phyloP scores from a whole-genome alignment of 2,113 vertebrate genomes.

The Cyprinodon tularosa region DNA sequence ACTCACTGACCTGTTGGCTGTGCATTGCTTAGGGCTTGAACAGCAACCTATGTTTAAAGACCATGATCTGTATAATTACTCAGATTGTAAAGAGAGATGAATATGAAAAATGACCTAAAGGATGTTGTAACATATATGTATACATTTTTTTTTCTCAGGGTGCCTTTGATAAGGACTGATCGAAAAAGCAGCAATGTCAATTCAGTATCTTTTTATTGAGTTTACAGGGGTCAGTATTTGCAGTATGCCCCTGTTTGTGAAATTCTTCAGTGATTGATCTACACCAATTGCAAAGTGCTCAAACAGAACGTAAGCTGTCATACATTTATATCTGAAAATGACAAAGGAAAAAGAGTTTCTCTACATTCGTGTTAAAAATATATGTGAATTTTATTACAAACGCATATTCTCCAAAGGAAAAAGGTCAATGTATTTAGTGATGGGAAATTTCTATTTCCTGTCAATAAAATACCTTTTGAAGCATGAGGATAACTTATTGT shows the following conservation, averaged over 20 bases:
- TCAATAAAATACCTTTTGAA: neutral
- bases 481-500: too few relatives aligned
- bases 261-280: neutral
- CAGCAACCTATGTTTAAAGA: slow-evolving; percentile 11
- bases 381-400: neutral
- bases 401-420: neutral
- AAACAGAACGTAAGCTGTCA: neutral
- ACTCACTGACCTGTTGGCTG: slow-evolving; percentile 24
- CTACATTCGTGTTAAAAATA: neutral
- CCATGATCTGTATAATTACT: neutral
- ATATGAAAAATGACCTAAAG: neutral
- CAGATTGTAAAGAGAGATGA: slow-evolving; percentile 1
- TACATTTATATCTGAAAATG: neutral
- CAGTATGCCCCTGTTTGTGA: neutral
- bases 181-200: neutral
- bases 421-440: too few relatives aligned
- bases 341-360: neutral
- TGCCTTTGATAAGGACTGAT: neutral
- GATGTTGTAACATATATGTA: neutral
- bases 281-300: neutral
- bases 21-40: neutral
- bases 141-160: slow-evolving; percentile 1
- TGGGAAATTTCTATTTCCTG: neutral
- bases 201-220: neutral
- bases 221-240: neutral